A percentile compares a stretch with the other conserved stretches of the same genome.
phyloP scores from a whole-genome alignment of 2,113 vertebrate species.

The Edolisoma coerulescens region DNA sequence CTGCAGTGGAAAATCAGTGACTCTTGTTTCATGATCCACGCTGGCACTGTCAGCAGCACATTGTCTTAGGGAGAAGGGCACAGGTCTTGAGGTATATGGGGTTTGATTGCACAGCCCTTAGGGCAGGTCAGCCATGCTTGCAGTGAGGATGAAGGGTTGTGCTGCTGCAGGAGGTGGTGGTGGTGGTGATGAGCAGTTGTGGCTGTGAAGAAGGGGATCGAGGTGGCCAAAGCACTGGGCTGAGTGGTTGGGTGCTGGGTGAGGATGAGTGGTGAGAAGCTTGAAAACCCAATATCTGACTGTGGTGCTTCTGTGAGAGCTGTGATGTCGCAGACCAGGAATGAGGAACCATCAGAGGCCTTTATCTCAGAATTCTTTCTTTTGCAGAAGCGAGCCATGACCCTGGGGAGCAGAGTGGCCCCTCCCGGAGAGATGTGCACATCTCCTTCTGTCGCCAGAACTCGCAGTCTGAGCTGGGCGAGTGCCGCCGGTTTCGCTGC shows the following conservation, averaged over 20 bases:
- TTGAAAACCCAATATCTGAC: not conserved
- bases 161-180: not conserved
- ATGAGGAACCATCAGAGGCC: fast-evolving
- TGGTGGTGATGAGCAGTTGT: not conserved
- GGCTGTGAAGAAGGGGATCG: not conserved
- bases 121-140: not conserved
- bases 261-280: not conserved
- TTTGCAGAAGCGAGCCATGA: conserved; percentile 57
- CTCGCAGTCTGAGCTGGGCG: conserved; percentile 76
- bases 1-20: not conserved
- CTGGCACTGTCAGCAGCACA: not conserved
- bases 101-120: not conserved
- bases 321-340: not conserved
- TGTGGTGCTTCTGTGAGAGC: not conserved
- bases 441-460: conserved; percentile 76
- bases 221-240: not conserved
- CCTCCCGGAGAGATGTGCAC: conserved; percentile 71
- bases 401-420: conserved; percentile 73
- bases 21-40: fast-evolving
- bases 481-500: conserved; percentile 78
- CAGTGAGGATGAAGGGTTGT: not conserved
- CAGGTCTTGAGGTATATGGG: not conserved
- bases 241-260: not conserved
- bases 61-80: not conserved
- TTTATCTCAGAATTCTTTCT: not conserved